Conservation (phyloP, 2,113 vertebrate genomes). For the Vulpes vulpes region DNA sequence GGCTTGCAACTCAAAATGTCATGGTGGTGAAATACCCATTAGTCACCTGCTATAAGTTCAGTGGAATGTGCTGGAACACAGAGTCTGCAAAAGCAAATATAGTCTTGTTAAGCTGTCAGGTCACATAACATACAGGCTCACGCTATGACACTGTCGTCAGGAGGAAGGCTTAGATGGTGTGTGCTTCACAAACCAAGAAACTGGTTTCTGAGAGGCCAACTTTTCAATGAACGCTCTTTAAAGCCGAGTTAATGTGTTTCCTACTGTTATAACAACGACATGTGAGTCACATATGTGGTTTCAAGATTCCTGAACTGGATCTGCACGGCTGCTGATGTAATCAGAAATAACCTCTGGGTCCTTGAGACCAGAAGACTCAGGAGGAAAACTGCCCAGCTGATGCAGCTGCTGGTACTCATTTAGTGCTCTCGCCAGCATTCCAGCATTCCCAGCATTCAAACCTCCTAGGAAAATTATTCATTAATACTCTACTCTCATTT, state of each 20-base stretch:
- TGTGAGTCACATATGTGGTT: constrained; percentile 81
- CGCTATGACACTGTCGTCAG: constrained; percentile 29
- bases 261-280: constrained; percentile 78
- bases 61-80: constrained; percentile 66
- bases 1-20: constrained; percentile 65
- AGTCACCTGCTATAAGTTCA: constrained; percentile 76
- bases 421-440: neutral
- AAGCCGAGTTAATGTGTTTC: constrained; percentile 77
- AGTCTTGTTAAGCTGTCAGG: constrained; percentile 69
- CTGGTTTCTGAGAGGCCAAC: constrained; percentile 76
- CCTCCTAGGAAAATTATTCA: constrained; percentile 42
- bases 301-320: constrained; percentile 75
- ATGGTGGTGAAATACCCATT: constrained; percentile 66
- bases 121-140: constrained; percentile 60
- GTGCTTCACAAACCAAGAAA: constrained; percentile 59
- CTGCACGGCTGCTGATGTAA: constrained; percentile 69
- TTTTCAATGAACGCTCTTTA: constrained; percentile 78
- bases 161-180: constrained; percentile 43
- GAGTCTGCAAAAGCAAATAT: constrained; percentile 70
- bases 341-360: constrained; percentile 71
- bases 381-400: neutral
- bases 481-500: constrained; percentile 35
- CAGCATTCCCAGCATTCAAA: neutral
- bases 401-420: neutral
- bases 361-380: constrained; percentile 38